Base-by-base conservation (phyloP, 2,888 invertebrate species). In the Nebria salina region DNA sequence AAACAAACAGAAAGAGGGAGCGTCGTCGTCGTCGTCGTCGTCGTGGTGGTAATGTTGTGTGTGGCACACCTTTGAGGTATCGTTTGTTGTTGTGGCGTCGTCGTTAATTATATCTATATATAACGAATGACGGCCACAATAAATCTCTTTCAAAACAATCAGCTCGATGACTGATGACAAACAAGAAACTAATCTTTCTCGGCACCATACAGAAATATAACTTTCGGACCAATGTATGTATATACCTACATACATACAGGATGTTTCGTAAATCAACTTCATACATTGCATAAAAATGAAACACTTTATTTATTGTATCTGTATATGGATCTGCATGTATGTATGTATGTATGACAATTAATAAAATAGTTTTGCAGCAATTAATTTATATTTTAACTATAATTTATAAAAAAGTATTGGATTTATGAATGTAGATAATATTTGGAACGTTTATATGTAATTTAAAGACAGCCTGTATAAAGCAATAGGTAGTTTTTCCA, bases 161-260 rank as follows among this genome's bases (percentile, higher is more conserved):
- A 70, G 25, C 34, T 70, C 73, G 43, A 73, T 73, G 73, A 73
- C 73, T 73, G 73, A 73, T 73, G 85, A 84, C 84, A 84, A 84
- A 84, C 83, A 84, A 82, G 83, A 83, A 76, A 82, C 83, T 83
- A 85, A 84, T 85, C 83, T 84, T 84, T 82, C 83, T 83, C 54
- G 54, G 54, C 54, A 54, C 54, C 54, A 13, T 13, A 54, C 84
- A 83, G 54, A 74, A 74, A 74, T 74, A 15, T 74, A 41, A 74
- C 42, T 74, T 74, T 41, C 54, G 54, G 54, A 54, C 54, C 54
- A 54, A 54, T 34, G 41, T 54, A 11, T 11, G 54, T 54, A 54
- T 72, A 25, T 34, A 34, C 34, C 34, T 11, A 11, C 54, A 11
- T 11, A 11, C 8, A 54, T 54, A 54, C 54, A 54, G 54, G 54